phyloP scores from a whole-genome alignment of 2,797 vertebrate genomes.

The Tarsius wallacei region DNA sequence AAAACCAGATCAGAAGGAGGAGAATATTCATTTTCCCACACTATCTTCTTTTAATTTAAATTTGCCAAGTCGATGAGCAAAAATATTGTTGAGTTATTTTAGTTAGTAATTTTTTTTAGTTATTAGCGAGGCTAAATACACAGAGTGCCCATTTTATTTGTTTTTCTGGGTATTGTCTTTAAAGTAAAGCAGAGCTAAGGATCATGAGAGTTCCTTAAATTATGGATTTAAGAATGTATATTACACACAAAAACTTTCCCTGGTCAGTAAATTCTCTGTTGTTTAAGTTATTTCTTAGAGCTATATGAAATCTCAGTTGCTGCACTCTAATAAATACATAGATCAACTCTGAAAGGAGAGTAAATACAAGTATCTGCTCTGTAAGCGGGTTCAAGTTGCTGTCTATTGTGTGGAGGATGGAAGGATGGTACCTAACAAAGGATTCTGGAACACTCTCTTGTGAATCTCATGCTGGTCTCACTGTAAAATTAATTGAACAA shows the following conservation, averaged over 20 bases:
- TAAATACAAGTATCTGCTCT: not conserved
- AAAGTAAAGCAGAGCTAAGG: not conserved
- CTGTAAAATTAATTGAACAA: constrained; percentile 32
- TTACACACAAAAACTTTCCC: not conserved
- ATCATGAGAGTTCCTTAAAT: not conserved
- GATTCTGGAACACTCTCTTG: not conserved
- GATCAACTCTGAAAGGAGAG: not conserved
- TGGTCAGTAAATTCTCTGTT: not conserved
- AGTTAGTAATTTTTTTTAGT: not conserved
- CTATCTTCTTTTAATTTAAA: not conserved
- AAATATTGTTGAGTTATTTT: not conserved
- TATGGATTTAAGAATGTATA: not conserved
- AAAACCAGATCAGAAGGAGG: not conserved
- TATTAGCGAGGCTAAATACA: not conserved
- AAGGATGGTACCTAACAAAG: not conserved
- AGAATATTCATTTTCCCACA: not conserved
- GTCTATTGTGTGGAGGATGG: not conserved
- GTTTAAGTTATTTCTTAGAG: not conserved
- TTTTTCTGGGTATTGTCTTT: not conserved
- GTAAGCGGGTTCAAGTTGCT: not conserved
- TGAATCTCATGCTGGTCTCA: not conserved
- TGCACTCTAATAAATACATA: not conserved
- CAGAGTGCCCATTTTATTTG: not conserved
- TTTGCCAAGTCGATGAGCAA: not conserved
- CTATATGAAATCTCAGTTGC: not conserved